phyloP scores from a whole-genome alignment of 2,797 vertebrate genomes.

The Eremophila alpestris region DNA sequence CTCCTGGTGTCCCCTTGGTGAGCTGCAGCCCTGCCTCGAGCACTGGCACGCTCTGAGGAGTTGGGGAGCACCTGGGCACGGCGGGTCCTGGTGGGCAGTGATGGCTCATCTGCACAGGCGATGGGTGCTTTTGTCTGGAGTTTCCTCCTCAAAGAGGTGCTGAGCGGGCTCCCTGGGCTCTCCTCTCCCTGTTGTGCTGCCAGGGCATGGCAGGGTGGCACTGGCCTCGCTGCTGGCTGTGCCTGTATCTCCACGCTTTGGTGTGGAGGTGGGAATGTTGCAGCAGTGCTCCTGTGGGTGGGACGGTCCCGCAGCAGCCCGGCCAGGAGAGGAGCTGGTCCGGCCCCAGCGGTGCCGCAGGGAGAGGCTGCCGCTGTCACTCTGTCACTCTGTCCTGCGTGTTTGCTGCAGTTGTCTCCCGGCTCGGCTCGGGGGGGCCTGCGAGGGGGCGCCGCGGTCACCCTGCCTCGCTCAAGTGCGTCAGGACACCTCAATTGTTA shows the following conservation, averaged over 20 bases:
- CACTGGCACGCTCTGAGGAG: fast-evolving
- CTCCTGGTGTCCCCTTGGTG: background rate
- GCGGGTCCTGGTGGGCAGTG: background rate
- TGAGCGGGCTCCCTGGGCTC: background rate
- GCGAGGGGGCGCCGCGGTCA: background rate
- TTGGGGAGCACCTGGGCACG: background rate
- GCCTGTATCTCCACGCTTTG: background rate
- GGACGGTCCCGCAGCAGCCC: background rate
- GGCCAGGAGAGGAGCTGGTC: fast-evolving
- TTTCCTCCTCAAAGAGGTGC: background rate
- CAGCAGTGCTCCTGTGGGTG: fast-evolving
- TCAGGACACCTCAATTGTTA: conserved; percentile 30
- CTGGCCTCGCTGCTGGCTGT: background rate
- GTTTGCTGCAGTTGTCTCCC: background rate
- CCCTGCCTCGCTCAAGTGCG: background rate
- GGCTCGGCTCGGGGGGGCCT: background rate
- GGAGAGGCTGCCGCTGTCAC: background rate
- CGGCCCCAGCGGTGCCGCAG: fast-evolving
- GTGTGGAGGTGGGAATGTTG: background rate
- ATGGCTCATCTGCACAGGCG: background rate
- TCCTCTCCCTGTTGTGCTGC: fast-evolving
- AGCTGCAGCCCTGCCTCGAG: background rate
- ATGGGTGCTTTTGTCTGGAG: background rate
- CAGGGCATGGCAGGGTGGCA: background rate
- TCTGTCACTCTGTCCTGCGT: background rate